Evolutionary conservation across 2,113 vertebrate genomes (phyloP).

Genomic region (Cynoglossus semilaevis): DNA sequence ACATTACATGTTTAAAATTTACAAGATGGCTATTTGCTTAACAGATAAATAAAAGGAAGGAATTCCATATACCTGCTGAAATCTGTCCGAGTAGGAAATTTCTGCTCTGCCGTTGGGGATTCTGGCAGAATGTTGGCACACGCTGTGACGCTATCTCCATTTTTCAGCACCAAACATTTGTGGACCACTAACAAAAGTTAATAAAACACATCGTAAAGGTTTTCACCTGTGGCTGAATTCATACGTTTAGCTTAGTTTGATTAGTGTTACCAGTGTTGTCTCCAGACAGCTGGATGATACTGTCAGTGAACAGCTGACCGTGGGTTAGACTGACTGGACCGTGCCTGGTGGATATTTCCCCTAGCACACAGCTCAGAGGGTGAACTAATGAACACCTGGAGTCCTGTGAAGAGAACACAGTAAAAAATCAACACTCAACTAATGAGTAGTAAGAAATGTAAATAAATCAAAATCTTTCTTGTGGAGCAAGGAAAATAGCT

Average conservation of each 20-base stretch:
- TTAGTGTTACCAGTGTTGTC: slow-evolving; percentile 67
- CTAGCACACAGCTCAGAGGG: slow-evolving; percentile 69
- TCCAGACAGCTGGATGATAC: slow-evolving; percentile 63
- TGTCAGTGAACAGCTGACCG: slow-evolving; percentile 64
- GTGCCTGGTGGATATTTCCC: slow-evolving; percentile 71
- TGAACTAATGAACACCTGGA: slow-evolving; percentile 63
- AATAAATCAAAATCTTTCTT: no score
- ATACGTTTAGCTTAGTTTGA: not conserved
- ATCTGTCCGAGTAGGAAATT: slow-evolving; percentile 50
- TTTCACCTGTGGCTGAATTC: not conserved
- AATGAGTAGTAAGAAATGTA: not conserved
- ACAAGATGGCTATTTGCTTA: no score
- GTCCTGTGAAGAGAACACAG: slow-evolving; percentile 44
- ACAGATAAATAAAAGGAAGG: not conserved
- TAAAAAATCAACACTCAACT: not conserved
- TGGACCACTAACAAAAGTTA: slow-evolving; percentile 60
- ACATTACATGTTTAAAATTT: no score
- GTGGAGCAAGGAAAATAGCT: no score
- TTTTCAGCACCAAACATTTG: slow-evolving; percentile 65
- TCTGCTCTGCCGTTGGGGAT: slow-evolving; percentile 66
- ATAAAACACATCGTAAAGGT: not conserved
- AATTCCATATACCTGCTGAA: slow-evolving; percentile 71
- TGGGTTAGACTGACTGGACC: slow-evolving; percentile 54
- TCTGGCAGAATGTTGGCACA: slow-evolving; percentile 70
- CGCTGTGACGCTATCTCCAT: slow-evolving; percentile 28